Evolutionary conservation across 2,797 vertebrate species (phyloP), one percentile per base, ranked within the genome.

Genomic region (Pseudopleuronectes americanus): DNA sequence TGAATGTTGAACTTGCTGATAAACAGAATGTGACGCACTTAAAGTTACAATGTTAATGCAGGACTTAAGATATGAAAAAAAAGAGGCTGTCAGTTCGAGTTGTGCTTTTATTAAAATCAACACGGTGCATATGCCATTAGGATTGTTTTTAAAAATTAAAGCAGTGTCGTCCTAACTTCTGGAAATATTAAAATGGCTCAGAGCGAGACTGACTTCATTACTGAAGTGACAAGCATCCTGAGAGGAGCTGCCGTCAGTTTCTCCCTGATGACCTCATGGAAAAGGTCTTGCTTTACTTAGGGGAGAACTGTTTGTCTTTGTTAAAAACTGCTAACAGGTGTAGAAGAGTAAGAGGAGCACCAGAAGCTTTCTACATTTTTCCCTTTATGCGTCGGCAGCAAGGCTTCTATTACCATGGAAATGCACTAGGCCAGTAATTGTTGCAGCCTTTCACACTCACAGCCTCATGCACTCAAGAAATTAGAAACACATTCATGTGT

Each of bases 381-480:
- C 57, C 64, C 60, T 77, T 56, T 61, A 41, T 63, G 61, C 38
- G 68, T 83, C 77, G 59, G 43, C 58, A 7, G 64, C 65, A 54
- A 58, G 23, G 71, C 63, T 77, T 77, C 66, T 78, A 77, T 82
- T 88, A 77, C 61, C 65, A 81, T 80, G 77, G 72, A 79, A 82
- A 86, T 89, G 82, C 73, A 85, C 76, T 54, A n/a, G 80, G 75
- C 66, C 74, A 65, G 77, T 90, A 82, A 87, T 84, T 87, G 79
- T 88, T 77, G 83, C 71, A 86, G 77, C 68, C 76, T 31, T 67
- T 70, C 14, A 52, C 48, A 31, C 10, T 41, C 49, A 54, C 82
- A 71, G 48, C 60, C 70, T 64, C 73, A 19, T 54, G n/a, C 81
- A 71, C 76, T 74, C 41, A 75, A 78, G 79, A 87, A 84, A 83